These are phyloP conservation scores for Pteria penguin DNA, from an alignment of 2,888 invertebrate species.

Conservation along the genomic window DNA sequence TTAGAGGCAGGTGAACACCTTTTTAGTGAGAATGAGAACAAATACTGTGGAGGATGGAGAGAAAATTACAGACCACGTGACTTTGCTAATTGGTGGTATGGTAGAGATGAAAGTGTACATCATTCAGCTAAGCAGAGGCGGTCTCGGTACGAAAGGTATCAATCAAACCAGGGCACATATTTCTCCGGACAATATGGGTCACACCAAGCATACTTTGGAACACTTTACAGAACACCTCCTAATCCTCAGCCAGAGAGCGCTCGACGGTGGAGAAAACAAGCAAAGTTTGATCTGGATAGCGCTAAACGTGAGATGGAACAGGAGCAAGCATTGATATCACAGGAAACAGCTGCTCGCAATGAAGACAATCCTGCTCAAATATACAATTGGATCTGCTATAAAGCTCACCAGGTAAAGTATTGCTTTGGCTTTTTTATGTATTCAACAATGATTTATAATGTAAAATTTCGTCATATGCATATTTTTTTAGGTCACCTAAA, in stretches of 20 bases:
- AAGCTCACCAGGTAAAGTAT: slow-evolving; percentile 29
- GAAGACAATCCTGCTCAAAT: not conserved
- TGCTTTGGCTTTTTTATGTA: too few relatives aligned
- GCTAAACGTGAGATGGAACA: slow-evolving; percentile 31
- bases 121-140: not conserved
- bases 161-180: not conserved
- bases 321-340: not conserved
- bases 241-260: slow-evolving; percentile 29
- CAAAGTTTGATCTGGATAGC: slow-evolving; percentile 24
- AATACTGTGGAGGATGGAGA: not conserved
- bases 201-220: not conserved
- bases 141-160: not conserved
- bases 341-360: not conserved
- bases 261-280: slow-evolving; percentile 22
- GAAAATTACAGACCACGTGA: not conserved
- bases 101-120: not conserved
- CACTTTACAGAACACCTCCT: not conserved
- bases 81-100: not conserved
- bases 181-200: not conserved
- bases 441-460: too few relatives aligned
- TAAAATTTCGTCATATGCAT: too few relatives aligned
- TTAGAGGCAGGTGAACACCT: slow-evolving; percentile 44
- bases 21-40: not conserved
- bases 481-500: too few relatives aligned
- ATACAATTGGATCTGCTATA: slow-evolving; percentile 37